phyloP scores from a whole-genome alignment of 2,113 vertebrate species.

The Halcyon malimbica region DNA sequence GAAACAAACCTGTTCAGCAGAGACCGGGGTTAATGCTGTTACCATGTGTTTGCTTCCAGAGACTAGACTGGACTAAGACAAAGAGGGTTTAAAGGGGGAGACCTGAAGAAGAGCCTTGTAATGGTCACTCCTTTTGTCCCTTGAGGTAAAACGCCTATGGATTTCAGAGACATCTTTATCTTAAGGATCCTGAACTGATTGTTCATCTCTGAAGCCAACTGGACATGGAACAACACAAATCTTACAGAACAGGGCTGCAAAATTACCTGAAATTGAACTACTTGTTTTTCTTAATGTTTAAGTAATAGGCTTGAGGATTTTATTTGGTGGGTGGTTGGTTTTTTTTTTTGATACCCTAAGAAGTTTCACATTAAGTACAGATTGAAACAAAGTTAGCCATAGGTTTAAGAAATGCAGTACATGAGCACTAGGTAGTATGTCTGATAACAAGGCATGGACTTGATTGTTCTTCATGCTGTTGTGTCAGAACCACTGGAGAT shows the following conservation, averaged over 20 bases:
- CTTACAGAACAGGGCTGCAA: background rate
- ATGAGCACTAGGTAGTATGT: fast-evolving
- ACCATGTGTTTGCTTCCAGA: background rate
- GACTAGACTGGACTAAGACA: background rate
- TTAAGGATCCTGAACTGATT: background rate
- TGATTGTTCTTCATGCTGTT: background rate
- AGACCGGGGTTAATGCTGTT: background rate
- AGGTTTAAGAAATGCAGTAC: background rate
- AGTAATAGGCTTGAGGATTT: background rate
- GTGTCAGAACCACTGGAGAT: background rate
- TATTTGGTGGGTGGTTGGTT: background rate
- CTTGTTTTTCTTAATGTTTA: background rate
- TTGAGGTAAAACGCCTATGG: background rate
- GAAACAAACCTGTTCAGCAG: background rate
- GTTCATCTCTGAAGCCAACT: background rate
- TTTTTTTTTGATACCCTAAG: background rate
- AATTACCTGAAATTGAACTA: background rate
- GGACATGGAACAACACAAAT: fast-evolving
- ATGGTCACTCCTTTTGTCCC: background rate
- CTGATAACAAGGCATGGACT: background rate
- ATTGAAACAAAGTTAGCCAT: background rate
- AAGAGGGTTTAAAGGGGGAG: background rate
- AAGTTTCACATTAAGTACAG: background rate
- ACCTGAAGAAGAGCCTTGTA: background rate
- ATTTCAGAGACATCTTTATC: background rate